These are phyloP conservation scores for Intellagama lesueurii DNA, from an alignment of 2,797 vertebrate genomes.

Conservation along the genomic window DNA sequence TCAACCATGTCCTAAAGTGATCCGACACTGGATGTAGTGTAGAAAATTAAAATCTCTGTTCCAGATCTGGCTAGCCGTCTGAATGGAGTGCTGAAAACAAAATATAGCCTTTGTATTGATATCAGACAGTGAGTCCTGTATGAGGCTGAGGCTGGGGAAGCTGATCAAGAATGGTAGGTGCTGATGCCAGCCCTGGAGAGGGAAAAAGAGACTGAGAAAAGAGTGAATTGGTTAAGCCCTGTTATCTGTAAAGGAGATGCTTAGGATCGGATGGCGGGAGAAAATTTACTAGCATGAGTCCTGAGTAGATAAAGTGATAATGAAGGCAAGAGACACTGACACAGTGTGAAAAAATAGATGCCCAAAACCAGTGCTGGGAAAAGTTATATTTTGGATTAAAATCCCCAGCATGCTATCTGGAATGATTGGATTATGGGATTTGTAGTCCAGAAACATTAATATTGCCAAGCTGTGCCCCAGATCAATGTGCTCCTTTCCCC, in stretches of 20 bases:
- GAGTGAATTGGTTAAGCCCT: background rate
- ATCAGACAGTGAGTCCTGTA: background rate
- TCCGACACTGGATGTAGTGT: background rate
- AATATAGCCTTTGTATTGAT: background rate
- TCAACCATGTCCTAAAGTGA: background rate
- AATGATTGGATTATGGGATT: background rate
- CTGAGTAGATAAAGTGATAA: background rate
- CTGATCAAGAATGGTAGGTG: background rate
- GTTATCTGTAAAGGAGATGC: background rate
- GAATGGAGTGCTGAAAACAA: background rate
- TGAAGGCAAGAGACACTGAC: background rate
- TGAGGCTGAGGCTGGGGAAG: background rate
- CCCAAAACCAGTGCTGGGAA: background rate
- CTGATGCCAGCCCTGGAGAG: background rate
- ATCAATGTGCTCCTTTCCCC: background rate
- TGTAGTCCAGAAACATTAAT: background rate
- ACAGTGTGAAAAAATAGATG: background rate
- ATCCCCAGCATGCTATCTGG: no score
- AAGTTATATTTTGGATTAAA: background rate
- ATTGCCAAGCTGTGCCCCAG: no score
- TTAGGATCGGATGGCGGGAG: background rate
- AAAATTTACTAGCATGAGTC: background rate
- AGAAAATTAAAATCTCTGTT: background rate
- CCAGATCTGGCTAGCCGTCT: background rate
- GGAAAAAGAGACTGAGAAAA: background rate